Conservation (phyloP, 1,140 invertebrate species). For the Subanguina moxae region DNA sequence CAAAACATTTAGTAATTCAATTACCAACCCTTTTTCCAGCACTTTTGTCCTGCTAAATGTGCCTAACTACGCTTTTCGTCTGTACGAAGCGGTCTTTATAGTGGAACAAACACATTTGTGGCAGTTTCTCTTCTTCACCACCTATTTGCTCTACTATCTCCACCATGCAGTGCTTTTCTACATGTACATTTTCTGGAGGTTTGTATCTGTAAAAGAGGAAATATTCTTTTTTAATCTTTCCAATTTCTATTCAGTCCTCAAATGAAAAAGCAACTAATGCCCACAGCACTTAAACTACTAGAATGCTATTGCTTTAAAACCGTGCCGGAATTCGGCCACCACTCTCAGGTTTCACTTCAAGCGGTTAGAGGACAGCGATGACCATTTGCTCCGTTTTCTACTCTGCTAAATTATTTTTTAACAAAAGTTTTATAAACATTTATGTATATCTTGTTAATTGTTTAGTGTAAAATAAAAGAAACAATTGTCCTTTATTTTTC, state of each 20-base stretch:
- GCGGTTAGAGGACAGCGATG: not conserved
- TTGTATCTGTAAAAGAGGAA: not conserved
- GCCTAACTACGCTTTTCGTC: constrained; percentile 54
- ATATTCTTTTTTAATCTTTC: constrained; percentile 2
- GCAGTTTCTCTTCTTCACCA: constrained; percentile 51
- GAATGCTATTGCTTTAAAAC: constrained; percentile 59
- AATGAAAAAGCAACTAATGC: constrained; percentile 59
- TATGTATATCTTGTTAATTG: too few relatives aligned
- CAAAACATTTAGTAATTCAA: too few relatives aligned
- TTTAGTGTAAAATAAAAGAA: too few relatives aligned
- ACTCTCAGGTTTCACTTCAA: constrained; percentile 41
- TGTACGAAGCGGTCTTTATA: constrained; percentile 43
- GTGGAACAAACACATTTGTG: constrained; percentile 33
- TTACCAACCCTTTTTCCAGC: constrained; percentile 36
- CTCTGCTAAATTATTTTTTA: too few relatives aligned
- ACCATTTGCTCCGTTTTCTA: too few relatives aligned
- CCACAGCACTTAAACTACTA: constrained; percentile 55
- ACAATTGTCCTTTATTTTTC: too few relatives aligned
- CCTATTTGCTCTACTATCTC: constrained; percentile 57
- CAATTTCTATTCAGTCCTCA: constrained; percentile 51
- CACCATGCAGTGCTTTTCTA: constrained; percentile 58
- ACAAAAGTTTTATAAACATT: too few relatives aligned
- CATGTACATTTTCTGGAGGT: constrained; percentile 58
- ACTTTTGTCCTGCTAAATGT: constrained; percentile 58
- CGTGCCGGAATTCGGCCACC: constrained; percentile 57